Base-by-base conservation (phyloP, 2,888 invertebrate species). In the Noctuana brunneofusca region DNA sequence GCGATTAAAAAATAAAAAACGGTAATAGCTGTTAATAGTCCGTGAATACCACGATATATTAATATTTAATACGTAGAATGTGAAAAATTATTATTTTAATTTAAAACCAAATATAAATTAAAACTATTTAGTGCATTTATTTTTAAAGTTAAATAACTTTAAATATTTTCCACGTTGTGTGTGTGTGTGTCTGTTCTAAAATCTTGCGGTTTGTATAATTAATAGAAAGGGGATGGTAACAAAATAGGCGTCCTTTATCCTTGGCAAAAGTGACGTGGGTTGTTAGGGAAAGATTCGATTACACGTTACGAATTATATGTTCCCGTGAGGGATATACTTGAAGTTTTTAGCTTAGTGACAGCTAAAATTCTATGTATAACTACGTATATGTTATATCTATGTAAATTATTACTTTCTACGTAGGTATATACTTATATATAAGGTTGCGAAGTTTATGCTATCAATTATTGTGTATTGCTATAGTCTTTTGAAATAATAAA, bases 1-100 rank as follows among this genome's bases (percentile, higher is more conserved):
- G 49, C n/a, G 24, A 49, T 49, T 49, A 49, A 24, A 50, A 30
- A 50, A 27, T 27, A n/a, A 50, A 50, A 50, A n/a, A 27, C 50
- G 50, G 6, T 50, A 49, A 50, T 30, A 16, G 11, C 24, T n/a
- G n/a, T 38, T n/a, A 12, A 14, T 41, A 24, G n/a, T 22, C 24
- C 22, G 41, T 35, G 32, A 57, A 46, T 30, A 22, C 57, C 57
- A 20, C 57, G 48, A 57, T 24, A 32, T 30, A 56, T 18, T n/a
- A 16, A 11, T 22, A 22, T 32, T 48, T n/a, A n/a, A n/a, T n/a
- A n/a, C n/a, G n/a, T n/a, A n/a, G n/a, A n/a, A n/a, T n/a, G 56
- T 48, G 56, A 48, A 48, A 48, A 56, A 27, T n/a, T n/a, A 57
- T n/a, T 18, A 56, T 56, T 56, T 56, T 30, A 56, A 46, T 57